Evolutionary conservation across 2,888 invertebrate genomes (phyloP), one percentile per base, ranked within the genome.

Genomic region (Polyploca ridens): DNA sequence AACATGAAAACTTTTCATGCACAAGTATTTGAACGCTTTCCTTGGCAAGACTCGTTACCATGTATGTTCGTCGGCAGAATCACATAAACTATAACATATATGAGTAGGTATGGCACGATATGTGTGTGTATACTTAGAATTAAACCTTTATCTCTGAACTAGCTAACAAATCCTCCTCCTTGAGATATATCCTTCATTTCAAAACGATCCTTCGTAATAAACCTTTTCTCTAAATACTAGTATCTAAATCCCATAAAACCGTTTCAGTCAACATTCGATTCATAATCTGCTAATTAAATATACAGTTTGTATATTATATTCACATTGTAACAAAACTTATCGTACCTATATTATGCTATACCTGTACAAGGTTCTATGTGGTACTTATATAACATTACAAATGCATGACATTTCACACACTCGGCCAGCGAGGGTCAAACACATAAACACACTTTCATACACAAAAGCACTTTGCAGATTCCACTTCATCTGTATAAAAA

Each of bases 21-120:
- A 44, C 13, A 13, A 41, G 13, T 41, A 41, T 41, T 7, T 41
- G 14, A 16, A 46, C 44, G 44, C 14, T 10, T 8, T 10, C 54
- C 54, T 19, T 19, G 64, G 59, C 66, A 64, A 64, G 64, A 68
- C 35, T 65, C 61, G 35, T 35, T 57, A 60, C 19, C 57, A n/a
- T 58, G 59, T 59, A 58, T 60, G 49, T 33, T 61, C 49, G 63
- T 54, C 19, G 54, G 59, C 64, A 41, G 3, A 41, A 57, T 63
- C 63, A 66, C 61, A 59, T 72, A 65, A 68, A 70, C 62, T 41
- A 41, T 41, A 68, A 73, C 66, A 66, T 64, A 35, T 63, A 63
- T 60, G 64, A 33, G 66, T 73, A 63, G 79, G 75, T 83, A 84
- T 84, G 84, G 85, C 84, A 84, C 83, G 75, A 77, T 74, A 78